Evolutionary conservation across 2,797 vertebrate genomes (phyloP), one percentile per base, ranked within the genome.

Genomic region (Eurystomus glaucurus): DNA sequence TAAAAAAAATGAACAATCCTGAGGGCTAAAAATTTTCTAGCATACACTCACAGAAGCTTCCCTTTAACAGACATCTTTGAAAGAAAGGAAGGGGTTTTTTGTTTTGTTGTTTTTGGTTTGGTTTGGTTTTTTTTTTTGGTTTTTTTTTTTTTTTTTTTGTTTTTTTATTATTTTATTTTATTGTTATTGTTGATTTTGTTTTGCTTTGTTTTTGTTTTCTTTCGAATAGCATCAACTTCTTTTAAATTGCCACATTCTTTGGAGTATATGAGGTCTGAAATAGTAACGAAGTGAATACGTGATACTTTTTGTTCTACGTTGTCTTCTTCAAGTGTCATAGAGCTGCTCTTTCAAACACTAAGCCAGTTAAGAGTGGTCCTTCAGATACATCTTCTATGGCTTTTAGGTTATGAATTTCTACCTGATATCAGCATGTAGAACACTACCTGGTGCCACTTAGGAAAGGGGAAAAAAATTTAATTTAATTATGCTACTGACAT

Each of bases 31-130:
- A 7, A 4, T 21, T 57, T 29, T 75, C 20, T 61, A 72, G 2
- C 4, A 31, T n/a, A 5, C 1, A 37, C 2, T 41, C 4, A n/a
- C 21, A 61, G 6, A 55, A 52, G 4, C 4, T 64, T 65, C 6
- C 14, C 9, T 60, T 28, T 55, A 22, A 61, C 6, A 68, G 19
- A 43, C 10, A 60, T 0, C 4, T 64, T 51, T 68, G 17, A 88
- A 83, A 16, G 6, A 61, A 78, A 45, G 0, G 2, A 4, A 35
- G 35, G 35, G 35, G 35, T 35, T 35, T 35, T 35, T 35, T 35
- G 41, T 41, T 41, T 11, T 41, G 41, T 41, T 41, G 11, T 41
- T 41, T 41, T 41, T 41, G 7, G 7, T 37, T 26, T 28, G 19
- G 37, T 21, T 22, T 41, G 17, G 18, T 21, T 57, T 17, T n/a